Evolutionary conservation across 2,888 invertebrate genomes (phyloP).

Genomic region (Chydorus sphaericus): DNA sequence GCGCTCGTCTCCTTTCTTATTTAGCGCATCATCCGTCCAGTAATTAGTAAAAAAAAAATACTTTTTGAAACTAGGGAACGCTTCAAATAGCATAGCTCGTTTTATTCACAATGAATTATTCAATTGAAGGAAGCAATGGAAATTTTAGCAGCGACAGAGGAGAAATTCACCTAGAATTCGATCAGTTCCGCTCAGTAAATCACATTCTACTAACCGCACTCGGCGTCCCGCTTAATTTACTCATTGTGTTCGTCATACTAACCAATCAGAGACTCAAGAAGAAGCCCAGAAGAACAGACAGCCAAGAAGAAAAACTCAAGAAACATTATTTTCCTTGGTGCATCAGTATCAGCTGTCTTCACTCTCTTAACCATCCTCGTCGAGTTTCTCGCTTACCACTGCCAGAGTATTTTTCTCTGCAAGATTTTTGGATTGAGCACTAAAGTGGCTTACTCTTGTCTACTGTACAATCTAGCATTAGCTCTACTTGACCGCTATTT

Average conservation of each 20-base stretch:
- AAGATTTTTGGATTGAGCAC: neutral
- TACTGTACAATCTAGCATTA: neutral
- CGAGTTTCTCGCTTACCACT: neutral
- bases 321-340: neutral
- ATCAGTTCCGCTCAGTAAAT: neutral
- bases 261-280: neutral
- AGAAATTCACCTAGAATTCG: too few relatives aligned
- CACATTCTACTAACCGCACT: neutral
- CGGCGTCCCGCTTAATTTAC: neutral
- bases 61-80: too few relatives aligned
- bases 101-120: too few relatives aligned
- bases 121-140: too few relatives aligned
- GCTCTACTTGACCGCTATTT: neutral
- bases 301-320: too few relatives aligned
- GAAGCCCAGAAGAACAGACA: too few relatives aligned
- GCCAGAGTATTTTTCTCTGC: neutral
- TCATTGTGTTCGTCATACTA: neutral
- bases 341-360: neutral
- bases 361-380: neutral
- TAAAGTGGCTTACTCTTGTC: neutral
- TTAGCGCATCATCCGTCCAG: too few relatives aligned
- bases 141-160: too few relatives aligned
- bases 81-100: too few relatives aligned
- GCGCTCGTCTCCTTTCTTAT: too few relatives aligned
- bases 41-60: too few relatives aligned